Conservation (phyloP, 92 coral and sea anemone genomes). For the Palythoa grandis region DNA sequence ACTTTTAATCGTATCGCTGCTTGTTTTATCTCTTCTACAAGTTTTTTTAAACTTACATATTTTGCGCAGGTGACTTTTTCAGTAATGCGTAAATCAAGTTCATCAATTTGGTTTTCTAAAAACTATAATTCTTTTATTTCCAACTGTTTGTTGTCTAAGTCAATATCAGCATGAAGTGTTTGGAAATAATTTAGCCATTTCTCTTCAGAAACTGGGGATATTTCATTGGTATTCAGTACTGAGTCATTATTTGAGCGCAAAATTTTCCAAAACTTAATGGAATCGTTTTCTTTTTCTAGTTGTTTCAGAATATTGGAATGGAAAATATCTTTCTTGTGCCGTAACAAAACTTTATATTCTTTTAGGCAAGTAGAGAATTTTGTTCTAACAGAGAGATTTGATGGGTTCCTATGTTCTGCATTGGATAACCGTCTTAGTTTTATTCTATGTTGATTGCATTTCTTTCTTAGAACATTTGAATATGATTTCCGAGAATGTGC, state of each 20-base stretch:
- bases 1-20: not conserved
- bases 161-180: constrained; percentile 7
- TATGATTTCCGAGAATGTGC: no score
- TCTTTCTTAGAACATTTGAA: not conserved
- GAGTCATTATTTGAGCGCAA: not conserved
- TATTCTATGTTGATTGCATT: constrained; percentile 5
- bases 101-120: not conserved
- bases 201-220: constrained; percentile 4
- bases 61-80: constrained; percentile 10
- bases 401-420: constrained; percentile 10
- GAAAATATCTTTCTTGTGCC: not conserved
- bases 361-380: not conserved
- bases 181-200: constrained; percentile 10
- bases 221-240: not conserved
- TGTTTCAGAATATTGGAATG: not conserved
- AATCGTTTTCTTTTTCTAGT: not conserved
- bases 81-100: not conserved
- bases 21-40: not conserved
- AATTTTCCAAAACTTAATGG: not conserved
- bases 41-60: not conserved
- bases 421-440: constrained; percentile 17
- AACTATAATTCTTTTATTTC: constrained; percentile 1
- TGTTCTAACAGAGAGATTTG: not conserved
- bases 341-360: not conserved
- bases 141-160: constrained; percentile 1